Percentiles rank a stretch among this genome's conserved stretches.
phyloP scores from a whole-genome alignment of 1,140 invertebrate species.

The Cataglyphis hispanica region DNA sequence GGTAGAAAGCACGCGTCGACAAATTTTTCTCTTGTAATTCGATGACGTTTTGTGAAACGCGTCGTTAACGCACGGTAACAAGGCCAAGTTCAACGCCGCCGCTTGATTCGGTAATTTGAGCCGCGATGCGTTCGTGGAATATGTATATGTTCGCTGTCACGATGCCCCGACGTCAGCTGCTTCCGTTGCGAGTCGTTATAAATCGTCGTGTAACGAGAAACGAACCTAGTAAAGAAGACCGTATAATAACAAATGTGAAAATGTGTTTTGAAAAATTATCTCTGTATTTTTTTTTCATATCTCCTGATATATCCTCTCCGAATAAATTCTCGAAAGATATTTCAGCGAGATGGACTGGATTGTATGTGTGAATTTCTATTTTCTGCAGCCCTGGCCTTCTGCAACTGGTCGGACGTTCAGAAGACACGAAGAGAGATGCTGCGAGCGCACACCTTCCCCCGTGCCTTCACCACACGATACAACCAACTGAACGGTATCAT shows the following conservation, averaged over 20 bases:
- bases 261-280: background rate
- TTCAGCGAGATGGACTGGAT: background rate
- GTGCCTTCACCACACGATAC: slow-evolving; percentile 90
- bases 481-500: slow-evolving; percentile 89
- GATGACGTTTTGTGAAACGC: slow-evolving; percentile 59
- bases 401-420: slow-evolving; percentile 94
- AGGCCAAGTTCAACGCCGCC: slow-evolving; percentile 66
- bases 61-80: slow-evolving; percentile 10
- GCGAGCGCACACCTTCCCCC: slow-evolving; percentile 91
- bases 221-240: background rate
- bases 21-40: slow-evolving; percentile 55
- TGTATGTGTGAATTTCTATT: background rate
- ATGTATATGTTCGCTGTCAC: slow-evolving; percentile 8
- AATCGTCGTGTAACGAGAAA: background rate
- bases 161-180: slow-evolving; percentile 1
- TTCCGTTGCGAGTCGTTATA: slow-evolving; percentile 9
- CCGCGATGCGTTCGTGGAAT: slow-evolving; percentile 2
- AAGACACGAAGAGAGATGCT: slow-evolving; percentile 92
- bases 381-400: slow-evolving; percentile 93
- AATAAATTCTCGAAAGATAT: background rate
- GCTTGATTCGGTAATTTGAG: slow-evolving; percentile 33
- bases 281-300: background rate
- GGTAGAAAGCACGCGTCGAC: slow-evolving; percentile 44
- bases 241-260: background rate
- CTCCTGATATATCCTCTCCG: too few relatives aligned